Conservation (phyloP, 1,140 invertebrate species). For the Ostrea edulis region DNA sequence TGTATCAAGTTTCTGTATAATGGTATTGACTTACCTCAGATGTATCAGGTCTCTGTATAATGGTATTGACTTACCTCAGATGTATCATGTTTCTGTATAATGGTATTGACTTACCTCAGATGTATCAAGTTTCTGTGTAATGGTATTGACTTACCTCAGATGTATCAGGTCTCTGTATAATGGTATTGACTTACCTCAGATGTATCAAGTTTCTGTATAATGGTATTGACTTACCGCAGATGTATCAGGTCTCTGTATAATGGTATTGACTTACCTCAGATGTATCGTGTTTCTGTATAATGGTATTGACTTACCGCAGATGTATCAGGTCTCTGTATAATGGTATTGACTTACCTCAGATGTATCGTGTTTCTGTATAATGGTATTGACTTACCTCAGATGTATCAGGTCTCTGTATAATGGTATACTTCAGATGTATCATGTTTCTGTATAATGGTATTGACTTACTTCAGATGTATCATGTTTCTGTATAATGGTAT, state of each 20-base stretch:
- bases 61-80: constrained; percentile 70
- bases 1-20: constrained; percentile 75
- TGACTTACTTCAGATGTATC: constrained; percentile 68
- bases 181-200: constrained; percentile 70
- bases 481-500: constrained; percentile 74
- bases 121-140: constrained; percentile 75
- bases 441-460: too few species aligned
- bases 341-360: constrained; percentile 70
- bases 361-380: constrained; percentile 75
- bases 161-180: constrained; percentile 75
- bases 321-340: constrained; percentile 75
- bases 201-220: constrained; percentile 75
- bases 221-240: constrained; percentile 70
- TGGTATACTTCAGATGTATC: too few species aligned
- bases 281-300: constrained; percentile 75
- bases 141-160: constrained; percentile 70
- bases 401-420: constrained; percentile 75
- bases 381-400: constrained; percentile 70
- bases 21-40: constrained; percentile 70
- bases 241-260: constrained; percentile 75
- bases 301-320: constrained; percentile 70
- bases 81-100: constrained; percentile 75
- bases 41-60: constrained; percentile 75
- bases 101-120: constrained; percentile 70
- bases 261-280: constrained; percentile 70